Evolutionary conservation across 1,140 invertebrate genomes (phyloP), one percentile per base, ranked within the genome.

Genomic region (Copidosoma floridanum): DNA sequence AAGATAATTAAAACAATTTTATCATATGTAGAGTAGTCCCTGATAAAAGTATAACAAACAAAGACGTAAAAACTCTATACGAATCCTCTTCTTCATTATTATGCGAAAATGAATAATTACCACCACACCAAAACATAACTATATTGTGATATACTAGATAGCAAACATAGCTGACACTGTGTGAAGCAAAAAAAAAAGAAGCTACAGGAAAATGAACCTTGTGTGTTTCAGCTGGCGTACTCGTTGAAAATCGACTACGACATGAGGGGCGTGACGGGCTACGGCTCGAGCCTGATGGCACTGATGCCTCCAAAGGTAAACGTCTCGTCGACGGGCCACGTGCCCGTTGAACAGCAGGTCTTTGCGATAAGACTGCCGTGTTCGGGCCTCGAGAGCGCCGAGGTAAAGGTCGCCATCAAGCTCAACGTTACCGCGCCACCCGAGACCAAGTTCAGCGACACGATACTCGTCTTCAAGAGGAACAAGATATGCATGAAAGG

Each of bases 401-500:
- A 93, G 74, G 90, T 92, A 48, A 83, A 88, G 52, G 84, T 93
- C 27, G 83, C 84, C 40, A 82, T 93, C 63, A 86, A 90, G 72
- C 79, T 93, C 32, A 92, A 90, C 70, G 87, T 93, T 65, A 89
- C 86, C 3, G 80, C 85, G 0, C 82, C 83, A n/a, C 67, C 75
- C 53, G 83, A 85, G 54, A 80, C 83, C 1, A 79, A 80, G 43
- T 82, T 86, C 69, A 91, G 92, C 70, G 85, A 89, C 63, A 91
- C 90, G 5, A 80, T 84, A 47, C 80, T 94, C 26, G 85, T 89
- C 58, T 90, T 95, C 78, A 89, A 88, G 71, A 82, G 93, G 64
- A 93, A 91, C 77, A 94, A 94, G 81, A 90, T 93, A 67, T 95
- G 93, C 71, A 82, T 90, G 40, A 90, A 91, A 87, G 89, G 91